Evolutionary conservation across 1,140 invertebrate genomes (phyloP).

Genomic region (Archivesica marissinica): DNA sequence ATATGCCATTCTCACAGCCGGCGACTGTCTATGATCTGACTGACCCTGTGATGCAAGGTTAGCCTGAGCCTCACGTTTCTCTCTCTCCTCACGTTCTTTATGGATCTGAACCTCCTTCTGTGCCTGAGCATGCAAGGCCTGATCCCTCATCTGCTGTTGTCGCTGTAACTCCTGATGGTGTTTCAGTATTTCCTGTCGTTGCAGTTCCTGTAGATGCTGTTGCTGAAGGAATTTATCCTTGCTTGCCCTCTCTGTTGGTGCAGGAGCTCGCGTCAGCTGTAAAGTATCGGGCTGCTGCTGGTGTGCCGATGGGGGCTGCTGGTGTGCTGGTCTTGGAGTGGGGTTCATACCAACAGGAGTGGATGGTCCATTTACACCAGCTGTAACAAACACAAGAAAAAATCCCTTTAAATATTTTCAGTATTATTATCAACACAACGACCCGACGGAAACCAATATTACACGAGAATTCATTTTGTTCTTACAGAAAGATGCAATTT

Average conservation of each 20-base stretch:
- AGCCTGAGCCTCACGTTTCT: constrained; percentile 44
- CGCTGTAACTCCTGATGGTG: constrained; percentile 57
- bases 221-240: constrained; percentile 58
- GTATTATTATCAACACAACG: background rate
- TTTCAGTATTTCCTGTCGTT: constrained; percentile 59
- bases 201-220: constrained; percentile 45
- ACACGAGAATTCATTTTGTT: too few species aligned
- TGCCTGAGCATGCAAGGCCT: constrained; percentile 78
- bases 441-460: background rate
- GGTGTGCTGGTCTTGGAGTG: constrained; percentile 49
- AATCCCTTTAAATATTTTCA: background rate
- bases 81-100: constrained; percentile 57
- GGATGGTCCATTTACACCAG: constrained; percentile 32
- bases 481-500: too few species aligned
- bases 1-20: constrained; percentile 40
- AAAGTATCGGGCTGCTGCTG: constrained; percentile 62
- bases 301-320: constrained; percentile 66
- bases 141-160: constrained; percentile 57
- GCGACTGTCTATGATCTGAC: constrained; percentile 47
- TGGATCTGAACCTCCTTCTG: constrained; percentile 85
- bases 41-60: constrained; percentile 15
- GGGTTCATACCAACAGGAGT: background rate
- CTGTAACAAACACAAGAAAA: background rate
- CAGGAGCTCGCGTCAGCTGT: constrained; percentile 35
- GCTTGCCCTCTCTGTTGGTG: constrained; percentile 19